These are phyloP conservation scores for Coreius guichenoti DNA, from an alignment of 2,797 vertebrate genomes.

Conservation along the genomic window DNA sequence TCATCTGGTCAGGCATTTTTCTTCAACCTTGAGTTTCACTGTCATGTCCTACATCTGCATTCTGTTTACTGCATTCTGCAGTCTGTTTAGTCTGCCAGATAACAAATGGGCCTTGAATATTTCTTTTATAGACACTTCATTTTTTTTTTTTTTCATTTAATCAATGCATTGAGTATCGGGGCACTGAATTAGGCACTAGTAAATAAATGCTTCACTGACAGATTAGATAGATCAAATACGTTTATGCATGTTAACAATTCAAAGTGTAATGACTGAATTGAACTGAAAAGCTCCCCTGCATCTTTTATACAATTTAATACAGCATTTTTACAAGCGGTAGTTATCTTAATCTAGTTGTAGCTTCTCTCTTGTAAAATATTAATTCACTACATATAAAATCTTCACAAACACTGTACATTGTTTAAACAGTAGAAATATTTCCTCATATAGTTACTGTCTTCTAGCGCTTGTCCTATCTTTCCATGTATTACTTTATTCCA, in stretches of 20 bases:
- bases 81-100: constrained; percentile 5
- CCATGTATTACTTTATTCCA: constrained; percentile 23
- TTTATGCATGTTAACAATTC: constrained; percentile 10
- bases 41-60: constrained; percentile 64
- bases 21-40: constrained; percentile 40
- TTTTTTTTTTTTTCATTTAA: neutral
- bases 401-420: constrained; percentile 9
- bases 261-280: constrained; percentile 15
- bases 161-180: neutral
- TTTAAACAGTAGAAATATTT: constrained; percentile 16
- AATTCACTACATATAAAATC: constrained; percentile 19
- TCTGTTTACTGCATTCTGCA: no score
- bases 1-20: constrained; percentile 46
- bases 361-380: neutral
- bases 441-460: constrained; percentile 14
- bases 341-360: constrained; percentile 7
- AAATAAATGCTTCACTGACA: neutral
- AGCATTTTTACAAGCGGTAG: constrained; percentile 22
- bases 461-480: constrained; percentile 6
- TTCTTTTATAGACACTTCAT: neutral
- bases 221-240: neutral
- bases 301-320: constrained; percentile 46
- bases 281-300: constrained; percentile 60
- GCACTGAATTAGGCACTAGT: neutral
- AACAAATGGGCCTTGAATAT: constrained; percentile 8